phyloP scores from a whole-genome alignment of 2,113 vertebrate genomes.

The Clarias batrachus region DNA sequence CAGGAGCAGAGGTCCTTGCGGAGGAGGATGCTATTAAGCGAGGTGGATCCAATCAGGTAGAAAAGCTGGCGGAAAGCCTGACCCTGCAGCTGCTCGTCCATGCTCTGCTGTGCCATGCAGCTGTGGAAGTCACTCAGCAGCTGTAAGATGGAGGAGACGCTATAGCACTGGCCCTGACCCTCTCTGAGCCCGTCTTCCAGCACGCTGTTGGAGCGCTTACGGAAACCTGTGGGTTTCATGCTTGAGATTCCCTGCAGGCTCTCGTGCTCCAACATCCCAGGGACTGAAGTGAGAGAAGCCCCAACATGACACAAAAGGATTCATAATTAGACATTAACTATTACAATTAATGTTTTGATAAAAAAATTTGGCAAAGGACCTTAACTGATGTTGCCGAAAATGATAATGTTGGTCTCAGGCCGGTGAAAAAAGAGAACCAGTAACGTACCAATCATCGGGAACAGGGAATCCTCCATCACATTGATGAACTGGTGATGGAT shows the following conservation, averaged over 20 bases:
- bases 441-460: constrained; percentile 83
- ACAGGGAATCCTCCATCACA: constrained; percentile 84
- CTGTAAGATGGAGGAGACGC: constrained; percentile 86
- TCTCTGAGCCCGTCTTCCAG: constrained; percentile 70
- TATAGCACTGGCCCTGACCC: constrained; percentile 71
- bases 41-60: constrained; percentile 82
- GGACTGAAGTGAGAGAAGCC: constrained; percentile 70
- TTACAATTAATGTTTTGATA: not conserved
- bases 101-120: constrained; percentile 87
- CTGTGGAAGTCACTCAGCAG: constrained; percentile 85
- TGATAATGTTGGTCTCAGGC: not conserved
- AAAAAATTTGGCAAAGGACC: not conserved
- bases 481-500: constrained; percentile 88
- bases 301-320: not conserved
- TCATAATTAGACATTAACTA: not conserved
- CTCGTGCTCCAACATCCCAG: constrained; percentile 93
- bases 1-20: constrained; percentile 98
- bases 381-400: not conserved
- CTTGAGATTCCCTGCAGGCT: constrained; percentile 95
- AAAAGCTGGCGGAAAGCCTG: constrained; percentile 89
- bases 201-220: constrained; percentile 89
- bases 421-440: not conserved
- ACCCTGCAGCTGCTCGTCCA: constrained; percentile 82
- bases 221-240: constrained; percentile 91
- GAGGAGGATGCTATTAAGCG: constrained; percentile 92